Evolutionary conservation across 2,113 vertebrate species (phyloP).

Genomic region (Rhinichthys klamathensis): DNA sequence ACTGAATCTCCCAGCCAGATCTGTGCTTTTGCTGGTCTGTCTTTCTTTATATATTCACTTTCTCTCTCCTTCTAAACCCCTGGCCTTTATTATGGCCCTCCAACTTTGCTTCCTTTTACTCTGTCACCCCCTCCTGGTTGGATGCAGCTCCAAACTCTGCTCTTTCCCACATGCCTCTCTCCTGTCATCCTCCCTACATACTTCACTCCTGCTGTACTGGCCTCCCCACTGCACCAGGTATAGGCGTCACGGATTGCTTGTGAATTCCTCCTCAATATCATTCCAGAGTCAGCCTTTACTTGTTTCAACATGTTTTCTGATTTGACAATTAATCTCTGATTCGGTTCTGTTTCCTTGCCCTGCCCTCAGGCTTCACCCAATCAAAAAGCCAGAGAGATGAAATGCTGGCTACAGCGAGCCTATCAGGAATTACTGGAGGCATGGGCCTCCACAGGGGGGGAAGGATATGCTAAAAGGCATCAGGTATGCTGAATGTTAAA

Average conservation of each 20-base stretch:
- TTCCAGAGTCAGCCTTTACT: background rate
- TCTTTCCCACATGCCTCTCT: conserved; percentile 55
- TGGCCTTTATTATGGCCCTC: background rate
- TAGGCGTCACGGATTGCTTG: background rate
- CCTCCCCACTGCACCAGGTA: conserved; percentile 60
- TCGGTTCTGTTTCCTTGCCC: background rate
- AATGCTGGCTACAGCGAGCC: conserved; percentile 74
- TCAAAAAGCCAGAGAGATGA: conserved; percentile 71
- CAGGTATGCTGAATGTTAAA: conserved; percentile 66
- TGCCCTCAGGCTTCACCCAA: conserved; percentile 54
- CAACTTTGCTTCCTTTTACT: background rate
- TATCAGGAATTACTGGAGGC: conserved; percentile 72
- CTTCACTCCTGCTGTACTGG: conserved; percentile 55
- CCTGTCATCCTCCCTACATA: conserved; percentile 55
- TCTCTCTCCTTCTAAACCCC: background rate
- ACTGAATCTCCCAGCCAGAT: background rate
- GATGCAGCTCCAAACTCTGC: conserved; percentile 49
- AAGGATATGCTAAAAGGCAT: conserved; percentile 70
- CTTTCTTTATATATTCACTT: background rate
- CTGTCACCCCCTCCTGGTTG: background rate
- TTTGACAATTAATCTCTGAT: background rate
- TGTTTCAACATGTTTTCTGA: background rate
- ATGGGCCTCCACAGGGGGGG: conserved; percentile 67
- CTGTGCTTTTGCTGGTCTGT: background rate
- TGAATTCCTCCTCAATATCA: background rate